These are phyloP conservation scores for Antechinus flavipes DNA, from an alignment of 2,113 vertebrate species.

Conservation along the genomic window DNA sequence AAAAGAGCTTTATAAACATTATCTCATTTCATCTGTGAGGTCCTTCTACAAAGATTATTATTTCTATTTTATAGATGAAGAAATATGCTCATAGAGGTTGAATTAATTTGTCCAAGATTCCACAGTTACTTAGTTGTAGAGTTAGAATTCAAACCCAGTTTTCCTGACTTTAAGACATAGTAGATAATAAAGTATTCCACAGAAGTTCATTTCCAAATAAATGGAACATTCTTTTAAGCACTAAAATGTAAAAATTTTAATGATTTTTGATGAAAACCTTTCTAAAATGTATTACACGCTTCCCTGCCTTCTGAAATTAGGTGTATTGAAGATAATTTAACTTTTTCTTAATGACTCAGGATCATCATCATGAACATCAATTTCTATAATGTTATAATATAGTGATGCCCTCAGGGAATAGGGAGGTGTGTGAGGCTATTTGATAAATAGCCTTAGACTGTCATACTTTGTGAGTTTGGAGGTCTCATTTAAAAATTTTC, in stretches of 20 bases:
- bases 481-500: constrained; percentile 48
- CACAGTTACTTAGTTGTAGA: not conserved
- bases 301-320: constrained; percentile 49
- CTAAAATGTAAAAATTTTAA: constrained; percentile 49
- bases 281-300: constrained; percentile 49
- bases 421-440: constrained; percentile 29
- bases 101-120: not conserved
- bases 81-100: not conserved
- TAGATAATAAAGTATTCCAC: not conserved
- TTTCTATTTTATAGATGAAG: not conserved
- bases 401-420: constrained; percentile 28
- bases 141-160: not conserved
- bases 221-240: constrained; percentile 37
- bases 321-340: constrained; percentile 26
- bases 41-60: not conserved
- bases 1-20: not conserved
- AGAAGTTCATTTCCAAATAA: constrained; percentile 40
- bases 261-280: constrained; percentile 48
- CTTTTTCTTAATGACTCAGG: constrained; percentile 42
- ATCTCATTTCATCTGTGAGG: not conserved
- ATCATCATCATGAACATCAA: constrained; percentile 37
- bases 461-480: constrained; percentile 6
- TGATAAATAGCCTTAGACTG: not conserved
- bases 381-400: constrained; percentile 16
- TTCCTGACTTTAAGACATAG: not conserved